Conservation (phyloP, 2,113 vertebrate species). For the Neogale vison region DNA sequence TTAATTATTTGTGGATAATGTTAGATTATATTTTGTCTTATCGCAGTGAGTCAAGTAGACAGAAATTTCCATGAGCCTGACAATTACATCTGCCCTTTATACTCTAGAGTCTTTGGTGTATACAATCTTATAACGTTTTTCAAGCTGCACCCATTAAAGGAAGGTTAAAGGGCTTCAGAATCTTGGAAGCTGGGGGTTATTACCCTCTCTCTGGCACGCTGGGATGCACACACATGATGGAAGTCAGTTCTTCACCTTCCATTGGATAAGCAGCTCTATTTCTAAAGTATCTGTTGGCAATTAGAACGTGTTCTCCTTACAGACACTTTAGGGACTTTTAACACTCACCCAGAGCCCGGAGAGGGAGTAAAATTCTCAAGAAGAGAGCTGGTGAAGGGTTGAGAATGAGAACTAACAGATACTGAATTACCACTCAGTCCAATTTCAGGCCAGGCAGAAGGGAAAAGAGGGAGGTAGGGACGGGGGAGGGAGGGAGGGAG, state of each 20-base stretch:
- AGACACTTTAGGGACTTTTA: constrained; percentile 55
- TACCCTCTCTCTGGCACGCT: constrained; percentile 60
- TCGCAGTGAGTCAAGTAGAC: background rate
- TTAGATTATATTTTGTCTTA: background rate
- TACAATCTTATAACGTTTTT: background rate
- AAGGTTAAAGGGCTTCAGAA: constrained; percentile 52
- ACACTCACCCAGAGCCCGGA: constrained; percentile 21
- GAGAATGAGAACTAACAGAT: background rate
- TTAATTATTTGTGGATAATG: background rate
- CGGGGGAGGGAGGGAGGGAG: background rate
- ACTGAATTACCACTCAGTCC: background rate
- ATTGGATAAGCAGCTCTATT: background rate
- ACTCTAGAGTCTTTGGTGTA: background rate
- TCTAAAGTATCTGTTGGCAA: constrained; percentile 46
- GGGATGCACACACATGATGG: constrained; percentile 59
- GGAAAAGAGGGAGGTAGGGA: no score
- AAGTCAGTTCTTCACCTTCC: background rate
- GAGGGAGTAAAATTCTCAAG: background rate
- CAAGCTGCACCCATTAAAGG: background rate
- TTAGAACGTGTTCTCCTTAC: constrained; percentile 69
- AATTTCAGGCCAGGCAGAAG: background rate
- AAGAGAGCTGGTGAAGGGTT: background rate
- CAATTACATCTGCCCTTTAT: background rate
- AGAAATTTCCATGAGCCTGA: constrained; percentile 16
- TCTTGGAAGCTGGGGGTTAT: constrained; percentile 27